Base-by-base conservation (phyloP, 2,797 vertebrate genomes). In the Tangara arthus region DNA sequence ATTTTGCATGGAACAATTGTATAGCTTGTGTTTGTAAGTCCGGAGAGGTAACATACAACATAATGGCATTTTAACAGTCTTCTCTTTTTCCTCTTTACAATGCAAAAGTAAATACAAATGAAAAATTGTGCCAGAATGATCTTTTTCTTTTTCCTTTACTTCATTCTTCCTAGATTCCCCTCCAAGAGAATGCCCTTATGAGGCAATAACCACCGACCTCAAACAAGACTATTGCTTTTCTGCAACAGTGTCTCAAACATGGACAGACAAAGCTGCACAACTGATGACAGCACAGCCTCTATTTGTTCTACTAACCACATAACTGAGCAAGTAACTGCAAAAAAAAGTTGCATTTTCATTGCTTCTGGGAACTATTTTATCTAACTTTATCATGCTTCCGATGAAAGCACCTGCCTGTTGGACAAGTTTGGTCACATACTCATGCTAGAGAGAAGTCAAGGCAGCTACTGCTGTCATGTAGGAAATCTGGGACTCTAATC, bases 11-110 rank as follows among this genome's bases (percentile, higher is more conserved):
- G 80, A 96, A 88, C 93, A 87, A 93, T 92, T 77, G 77, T 59
- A n/a, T 59, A 73, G 50, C 52, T 91, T 94, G 87, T 75, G 35
- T 70, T 84, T 95, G 0, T 57, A 95, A 89, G 55, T 72, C 52
- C 82, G 88, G 71, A 92, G 55, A 81, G 37, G 90, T 82, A 95
- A 79, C 66, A 63, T 17, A 78, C 37, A 32, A 77, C 71, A 47
- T 65, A 93, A 93, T 89, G 75, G 84, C 57, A 94, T 94, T 94
- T 96, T 93, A 97, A 97, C 53, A 96, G 92, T 95, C 96, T 95
- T 97, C 63, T 87, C 47, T 83, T 95, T 94, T 95, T 88, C 82
- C 80, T 63, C 72, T 93, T 91, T 95, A 96, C 93, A 97, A 96
- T 93, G 94, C 73, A 82, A 79, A 95, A 78, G 83, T 82, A 97